Percentiles rank a stretch among this genome's conserved stretches.
These are phyloP conservation scores for Hoplias malabaricus DNA, from an alignment of 2,113 vertebrate species.

Conservation along the genomic window DNA sequence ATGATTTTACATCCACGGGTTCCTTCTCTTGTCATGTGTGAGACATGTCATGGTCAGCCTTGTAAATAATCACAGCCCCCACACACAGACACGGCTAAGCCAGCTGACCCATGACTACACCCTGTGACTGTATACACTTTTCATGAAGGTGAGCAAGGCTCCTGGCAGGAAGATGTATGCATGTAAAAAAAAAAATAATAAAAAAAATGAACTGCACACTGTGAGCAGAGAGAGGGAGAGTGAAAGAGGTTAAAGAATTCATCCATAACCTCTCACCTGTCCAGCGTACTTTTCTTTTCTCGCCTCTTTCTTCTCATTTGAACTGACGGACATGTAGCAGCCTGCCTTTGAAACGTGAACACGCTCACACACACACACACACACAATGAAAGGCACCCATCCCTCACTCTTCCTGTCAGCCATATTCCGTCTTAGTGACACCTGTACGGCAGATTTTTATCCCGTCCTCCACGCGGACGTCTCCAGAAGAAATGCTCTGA, in stretches of 20 bases:
- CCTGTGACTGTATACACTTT: background rate
- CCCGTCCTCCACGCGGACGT: constrained; percentile 3
- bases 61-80: background rate
- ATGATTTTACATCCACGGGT: background rate
- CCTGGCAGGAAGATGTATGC: background rate
- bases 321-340: background rate
- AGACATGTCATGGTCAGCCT: background rate
- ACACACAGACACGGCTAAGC: background rate
- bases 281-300: background rate
- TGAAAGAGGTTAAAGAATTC: background rate
- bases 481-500: background rate
- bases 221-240: background rate
- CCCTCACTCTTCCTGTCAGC: background rate
- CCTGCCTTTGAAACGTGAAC: background rate
- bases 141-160: background rate
- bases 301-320: background rate
- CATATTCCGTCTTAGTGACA: constrained; percentile 11
- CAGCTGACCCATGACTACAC: background rate
- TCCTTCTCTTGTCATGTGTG: background rate
- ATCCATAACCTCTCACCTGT: background rate
- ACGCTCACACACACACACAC: background rate
- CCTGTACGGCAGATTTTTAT: constrained; percentile 29
- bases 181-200: too few species aligned
- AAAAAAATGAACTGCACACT: background rate
- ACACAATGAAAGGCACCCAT: constrained; percentile 16